A percentile compares a stretch with the other conserved stretches of the same genome.
Evolutionary conservation across 2,113 vertebrate species (phyloP).

Genomic region (Pedionomus torquatus): DNA sequence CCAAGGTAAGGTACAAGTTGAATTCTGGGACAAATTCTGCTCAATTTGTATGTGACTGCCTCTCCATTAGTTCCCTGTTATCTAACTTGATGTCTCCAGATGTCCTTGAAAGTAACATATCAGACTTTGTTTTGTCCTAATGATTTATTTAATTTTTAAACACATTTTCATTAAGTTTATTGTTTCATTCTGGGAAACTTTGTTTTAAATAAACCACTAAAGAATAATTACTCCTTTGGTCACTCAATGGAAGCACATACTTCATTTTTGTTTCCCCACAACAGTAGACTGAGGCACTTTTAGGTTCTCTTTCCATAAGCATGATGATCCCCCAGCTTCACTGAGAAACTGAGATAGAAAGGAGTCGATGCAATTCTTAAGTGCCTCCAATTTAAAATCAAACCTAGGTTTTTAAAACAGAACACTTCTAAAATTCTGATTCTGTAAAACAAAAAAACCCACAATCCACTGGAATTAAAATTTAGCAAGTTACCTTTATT

Average conservation of each 20-base stretch:
- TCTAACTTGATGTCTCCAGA: neutral
- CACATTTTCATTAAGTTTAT: neutral
- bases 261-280: neutral
- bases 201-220: neutral
- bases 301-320: neutral
- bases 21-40: neutral
- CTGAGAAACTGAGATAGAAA: neutral
- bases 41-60: neutral
- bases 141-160: neutral
- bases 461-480: neutral
- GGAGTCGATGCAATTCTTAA: neutral
- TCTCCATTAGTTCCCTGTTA: neutral
- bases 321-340: fast-evolving
- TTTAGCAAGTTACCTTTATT: neutral
- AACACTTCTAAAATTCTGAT: neutral
- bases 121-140: neutral
- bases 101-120: neutral
- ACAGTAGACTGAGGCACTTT: neutral
- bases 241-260: neutral
- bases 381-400: neutral
- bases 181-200: neutral
- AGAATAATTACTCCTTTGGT: neutral
- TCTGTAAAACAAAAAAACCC: neutral
- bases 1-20: neutral
- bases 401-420: neutral